Evolutionary conservation across 1,140 invertebrate species (phyloP).

Genomic region (Ostrea denselamellosa): DNA sequence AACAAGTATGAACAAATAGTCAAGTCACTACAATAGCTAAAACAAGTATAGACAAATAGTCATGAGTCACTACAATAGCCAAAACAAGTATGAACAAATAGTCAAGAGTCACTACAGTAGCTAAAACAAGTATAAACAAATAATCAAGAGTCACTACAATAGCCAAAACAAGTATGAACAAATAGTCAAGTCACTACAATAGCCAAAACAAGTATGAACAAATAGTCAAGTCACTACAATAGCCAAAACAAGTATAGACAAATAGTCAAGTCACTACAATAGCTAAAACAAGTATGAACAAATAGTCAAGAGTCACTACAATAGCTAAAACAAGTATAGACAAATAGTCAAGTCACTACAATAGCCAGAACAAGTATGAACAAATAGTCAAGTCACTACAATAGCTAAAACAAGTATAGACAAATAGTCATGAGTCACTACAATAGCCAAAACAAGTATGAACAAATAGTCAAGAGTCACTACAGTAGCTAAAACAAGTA

Average conservation of each 20-base stretch:
- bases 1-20: slow-evolving; percentile 64
- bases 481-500: slow-evolving; percentile 73
- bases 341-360: slow-evolving; percentile 76
- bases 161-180: slow-evolving; percentile 68
- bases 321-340: slow-evolving; percentile 69
- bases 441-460: slow-evolving; percentile 71
- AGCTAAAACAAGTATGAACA: slow-evolving; percentile 68
- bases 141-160: slow-evolving; percentile 81
- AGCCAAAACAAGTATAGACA: slow-evolving; percentile 68
- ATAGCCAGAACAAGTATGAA: slow-evolving; percentile 69
- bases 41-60: slow-evolving; percentile 64
- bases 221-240: slow-evolving; percentile 76
- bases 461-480: slow-evolving; percentile 82
- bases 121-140: slow-evolving; percentile 67
- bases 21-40: slow-evolving; percentile 76
- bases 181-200: slow-evolving; percentile 76
- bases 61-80: slow-evolving; percentile 81
- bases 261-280: slow-evolving; percentile 76
- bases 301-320: slow-evolving; percentile 82
- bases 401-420: slow-evolving; percentile 69
- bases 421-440: slow-evolving; percentile 82
- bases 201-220: slow-evolving; percentile 68
- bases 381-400: slow-evolving; percentile 76
- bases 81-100: slow-evolving; percentile 64
- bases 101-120: slow-evolving; percentile 81